A percentile compares a stretch with the other conserved stretches of the same genome.
These are phyloP conservation scores for Ochotona curzoniae DNA, from an alignment of 2,113 vertebrate species.

Conservation along the genomic window DNA sequence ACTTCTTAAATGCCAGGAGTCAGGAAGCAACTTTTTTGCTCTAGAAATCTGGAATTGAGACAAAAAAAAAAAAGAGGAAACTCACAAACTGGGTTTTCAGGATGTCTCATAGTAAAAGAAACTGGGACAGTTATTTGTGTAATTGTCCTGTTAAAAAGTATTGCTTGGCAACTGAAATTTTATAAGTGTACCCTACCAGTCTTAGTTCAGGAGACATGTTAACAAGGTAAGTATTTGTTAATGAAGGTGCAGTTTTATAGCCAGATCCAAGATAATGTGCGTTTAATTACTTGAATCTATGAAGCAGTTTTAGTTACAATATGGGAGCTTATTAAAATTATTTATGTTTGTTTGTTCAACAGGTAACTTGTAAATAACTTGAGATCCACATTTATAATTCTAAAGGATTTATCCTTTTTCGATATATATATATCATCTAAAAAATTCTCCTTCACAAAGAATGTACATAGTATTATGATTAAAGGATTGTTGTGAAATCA, in stretches of 20 bases:
- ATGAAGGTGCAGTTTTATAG: background rate
- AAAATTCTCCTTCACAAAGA: background rate
- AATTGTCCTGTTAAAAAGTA: conserved; percentile 2
- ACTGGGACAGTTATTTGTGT: background rate
- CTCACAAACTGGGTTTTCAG: background rate
- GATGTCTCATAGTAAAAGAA: conserved; percentile 29
- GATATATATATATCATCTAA: background rate
- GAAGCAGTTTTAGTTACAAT: conserved; percentile 19
- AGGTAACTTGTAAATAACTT: conserved; percentile 25
- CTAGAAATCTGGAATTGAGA: conserved; percentile 44
- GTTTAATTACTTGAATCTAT: conserved; percentile 10
- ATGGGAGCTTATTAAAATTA: background rate
- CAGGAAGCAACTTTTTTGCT: conserved; percentile 19
- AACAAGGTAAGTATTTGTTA: background rate
- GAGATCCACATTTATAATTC: conserved; percentile 45
- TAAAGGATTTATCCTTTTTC: background rate
- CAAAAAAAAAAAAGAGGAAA: background rate
- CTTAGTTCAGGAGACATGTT: background rate
- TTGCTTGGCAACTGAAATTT: background rate
- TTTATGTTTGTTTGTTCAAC: conserved; percentile 2
- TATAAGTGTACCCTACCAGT: background rate
- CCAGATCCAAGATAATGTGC: background rate
- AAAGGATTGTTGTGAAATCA: background rate
- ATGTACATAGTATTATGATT: background rate
- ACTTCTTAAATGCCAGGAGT: conserved; percentile 28